Conservation (phyloP, 2,797 vertebrate genomes). For the Schizopygopsis malacanthus region DNA sequence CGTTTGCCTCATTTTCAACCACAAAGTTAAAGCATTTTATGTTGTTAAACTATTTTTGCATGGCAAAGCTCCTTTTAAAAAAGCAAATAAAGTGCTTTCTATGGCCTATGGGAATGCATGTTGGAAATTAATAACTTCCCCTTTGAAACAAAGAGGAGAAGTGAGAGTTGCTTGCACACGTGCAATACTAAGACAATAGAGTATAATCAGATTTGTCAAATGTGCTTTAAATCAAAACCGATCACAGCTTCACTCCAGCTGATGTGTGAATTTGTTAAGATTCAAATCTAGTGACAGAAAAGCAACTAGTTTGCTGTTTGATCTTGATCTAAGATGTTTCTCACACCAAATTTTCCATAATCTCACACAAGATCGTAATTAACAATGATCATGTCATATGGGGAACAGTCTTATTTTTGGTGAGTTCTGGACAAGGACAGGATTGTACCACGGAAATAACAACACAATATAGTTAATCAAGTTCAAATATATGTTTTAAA, state of each 20-base stretch:
- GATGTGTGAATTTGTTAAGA: not conserved
- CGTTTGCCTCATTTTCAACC: not conserved
- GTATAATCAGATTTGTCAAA: not conserved
- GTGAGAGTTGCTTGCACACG: not conserved
- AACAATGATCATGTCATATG: not conserved
- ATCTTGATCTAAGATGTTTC: not conserved
- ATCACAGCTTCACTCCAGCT: not conserved
- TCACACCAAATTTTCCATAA: not conserved
- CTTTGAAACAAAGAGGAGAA: constrained; percentile 9
- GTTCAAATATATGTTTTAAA: not conserved
- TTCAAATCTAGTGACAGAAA: not conserved
- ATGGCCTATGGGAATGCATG: not conserved
- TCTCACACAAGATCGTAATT: not conserved
- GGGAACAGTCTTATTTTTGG: constrained; percentile 3
- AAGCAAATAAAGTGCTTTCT: not conserved
- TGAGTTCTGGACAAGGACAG: constrained; percentile 35
- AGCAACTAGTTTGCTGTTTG: not conserved
- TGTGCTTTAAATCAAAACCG: not conserved
- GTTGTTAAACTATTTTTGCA: not conserved
- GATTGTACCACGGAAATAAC: constrained; percentile 30
- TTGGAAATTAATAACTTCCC: not conserved
- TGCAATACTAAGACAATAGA: not conserved
- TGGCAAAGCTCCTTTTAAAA: not conserved
- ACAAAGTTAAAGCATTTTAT: not conserved
- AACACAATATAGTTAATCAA: not conserved